Evolutionary conservation across 2,888 invertebrate genomes (phyloP), one percentile per base, ranked within the genome.

Genomic region (Drosophila nr. perissopoda): DNA sequence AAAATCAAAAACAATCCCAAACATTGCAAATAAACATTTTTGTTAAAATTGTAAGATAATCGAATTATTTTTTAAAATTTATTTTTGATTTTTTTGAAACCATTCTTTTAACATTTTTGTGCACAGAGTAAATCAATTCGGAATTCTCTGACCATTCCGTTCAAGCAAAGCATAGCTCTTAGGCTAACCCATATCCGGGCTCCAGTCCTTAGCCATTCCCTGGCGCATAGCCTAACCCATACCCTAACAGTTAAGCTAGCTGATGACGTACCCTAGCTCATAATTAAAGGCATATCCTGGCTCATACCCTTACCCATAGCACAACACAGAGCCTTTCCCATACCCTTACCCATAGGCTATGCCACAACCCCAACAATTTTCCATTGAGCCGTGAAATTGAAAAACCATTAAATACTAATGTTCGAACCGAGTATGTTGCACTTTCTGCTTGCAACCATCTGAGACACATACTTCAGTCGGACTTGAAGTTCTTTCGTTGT

Each of bases 361-460:
- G 21, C 13, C 46, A 46, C 7, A 21, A 16, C 8, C 21, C 31
- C 4, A 21, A 21, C 54, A 51, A 48, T 56, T 64, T 65, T 46
- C 16, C 48, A 54, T 21, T 57, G 38, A 52, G 53, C 51, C 72
- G 53, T 80, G 62, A 89, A 89, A 90, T 89, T 88, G 90, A 72
- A 81, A 86, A 83, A 54, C 69, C 76, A 85, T 85, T 90, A 90
- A 71, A 74, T 53, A 56, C 31, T 56, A 51, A 29, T 36, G 29
- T 40, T 46, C 16, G 46, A 46, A 46, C 4, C 21, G 16, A 46
- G 63, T 42, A 56, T 58, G 56, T 60, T 46, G 36, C 60, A 68
- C 58, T 27, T 13, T 16, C 46, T 18, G 36, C 27, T 40, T 18
- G 38, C 48, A 40, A 27, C 18, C 40, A 49, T 48, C 68, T 51